phyloP scores from a whole-genome alignment of 2,888 invertebrate genomes.

The Phaonia tiefii region DNA sequence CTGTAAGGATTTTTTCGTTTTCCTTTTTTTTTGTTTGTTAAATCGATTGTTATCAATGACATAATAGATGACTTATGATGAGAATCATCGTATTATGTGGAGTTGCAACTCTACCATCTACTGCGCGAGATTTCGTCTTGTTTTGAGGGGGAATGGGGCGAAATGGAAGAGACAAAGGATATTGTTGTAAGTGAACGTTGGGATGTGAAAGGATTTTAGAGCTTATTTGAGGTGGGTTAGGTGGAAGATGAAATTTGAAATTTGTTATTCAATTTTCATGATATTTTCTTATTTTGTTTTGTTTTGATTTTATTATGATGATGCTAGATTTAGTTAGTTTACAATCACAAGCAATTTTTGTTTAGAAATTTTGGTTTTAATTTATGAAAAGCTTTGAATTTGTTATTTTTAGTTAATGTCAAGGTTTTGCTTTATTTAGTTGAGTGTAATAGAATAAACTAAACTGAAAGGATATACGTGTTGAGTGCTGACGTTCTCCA shows the following conservation, averaged over 20 bases:
- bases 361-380: conserved; percentile 7
- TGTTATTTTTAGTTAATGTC: conserved; percentile 8
- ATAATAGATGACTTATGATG: conserved; percentile 78
- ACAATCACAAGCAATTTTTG: conserved; percentile 31
- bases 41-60: conserved; percentile 69
- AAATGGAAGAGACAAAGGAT: neutral
- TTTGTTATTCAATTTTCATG: conserved; percentile 76
- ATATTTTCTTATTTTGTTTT: conserved; percentile 69
- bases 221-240: neutral
- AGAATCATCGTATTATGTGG: conserved; percentile 77
- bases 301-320: neutral
- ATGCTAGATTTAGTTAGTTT: conserved; percentile 10
- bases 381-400: conserved; percentile 31
- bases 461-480: too few species aligned
- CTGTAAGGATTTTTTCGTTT: conserved; percentile 50
- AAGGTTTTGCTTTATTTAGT: conserved; percentile 12
- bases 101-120: conserved; percentile 80
- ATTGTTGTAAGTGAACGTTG: neutral
- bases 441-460: too few species aligned
- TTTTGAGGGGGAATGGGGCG: conserved; percentile 11
- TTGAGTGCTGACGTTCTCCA: conserved; percentile 4
- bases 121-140: conserved; percentile 63
- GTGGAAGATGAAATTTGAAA: conserved; percentile 74
- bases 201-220: neutral
- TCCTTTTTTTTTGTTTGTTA: conserved; percentile 40